Evolutionary conservation across 2,113 vertebrate genomes (phyloP).

Genomic region (pig (Sus scrofa)): T2T-Sscrofa CM000821.6:21864501-21865000

Average conservation of each 20-base stretch:
- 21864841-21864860: background rate
- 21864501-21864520: background rate
- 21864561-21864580: conserved; percentile 18
- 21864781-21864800: background rate
- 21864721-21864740: background rate
- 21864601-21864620: background rate
- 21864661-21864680: background rate
- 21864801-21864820: background rate
- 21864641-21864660: background rate
- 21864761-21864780: background rate
- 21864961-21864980: background rate
- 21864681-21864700: background rate
- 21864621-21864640: background rate
- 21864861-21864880: background rate
- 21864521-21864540: background rate
- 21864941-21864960: background rate
- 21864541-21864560: background rate
- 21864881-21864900: background rate
- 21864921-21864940: conserved; percentile 2
- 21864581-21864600: background rate
- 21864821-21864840: background rate
- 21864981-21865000: background rate
- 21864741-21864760: background rate
- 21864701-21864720: background rate
- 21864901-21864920: conserved; percentile 6